Percentiles rank a stretch among this genome's conserved stretches.
These are phyloP conservation scores for Pararge aegeria DNA, from an alignment of 1,140 invertebrate species.

Conservation along the genomic window DNA sequence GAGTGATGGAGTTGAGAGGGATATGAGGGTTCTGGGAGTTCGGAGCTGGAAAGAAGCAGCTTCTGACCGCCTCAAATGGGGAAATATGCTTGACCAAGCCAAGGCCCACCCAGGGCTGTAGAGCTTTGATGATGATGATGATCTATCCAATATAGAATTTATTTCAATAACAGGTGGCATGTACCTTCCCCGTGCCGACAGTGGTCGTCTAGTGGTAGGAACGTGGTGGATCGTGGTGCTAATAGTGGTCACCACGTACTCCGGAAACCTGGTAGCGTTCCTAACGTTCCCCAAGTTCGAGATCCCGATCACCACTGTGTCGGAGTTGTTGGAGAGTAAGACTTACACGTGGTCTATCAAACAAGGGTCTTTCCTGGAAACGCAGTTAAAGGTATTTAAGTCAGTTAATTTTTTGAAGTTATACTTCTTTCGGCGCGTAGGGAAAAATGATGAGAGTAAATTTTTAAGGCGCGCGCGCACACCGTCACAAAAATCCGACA, in stretches of 20 bases:
- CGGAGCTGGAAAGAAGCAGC: too few relatives aligned
- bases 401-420: too few relatives aligned
- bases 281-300: constrained; percentile 95
- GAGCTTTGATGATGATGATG: too few relatives aligned
- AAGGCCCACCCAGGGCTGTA: too few relatives aligned
- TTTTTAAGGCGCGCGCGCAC: too few relatives aligned
- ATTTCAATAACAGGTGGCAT: constrained; percentile 85
- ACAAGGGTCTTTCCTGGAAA: constrained; percentile 87
- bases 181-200: constrained; percentile 90
- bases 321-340: constrained; percentile 84
- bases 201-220: constrained; percentile 92
- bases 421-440: too few relatives aligned
- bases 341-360: constrained; percentile 88
- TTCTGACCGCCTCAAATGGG: too few relatives aligned
- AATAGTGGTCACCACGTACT: constrained; percentile 94
- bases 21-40: too few relatives aligned
- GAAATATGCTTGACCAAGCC: too few relatives aligned
- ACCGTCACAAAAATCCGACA: too few relatives aligned
- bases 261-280: constrained; percentile 95
- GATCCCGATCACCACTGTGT: constrained; percentile 86
- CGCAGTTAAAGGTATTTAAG: constrained; percentile 80
- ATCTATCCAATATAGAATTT: not conserved
- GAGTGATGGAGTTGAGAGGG: too few relatives aligned
- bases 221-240: constrained; percentile 97
- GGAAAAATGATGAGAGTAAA: too few relatives aligned